Conservation (phyloP, 2,888 invertebrate genomes). For the Craniophora ligustri region DNA sequence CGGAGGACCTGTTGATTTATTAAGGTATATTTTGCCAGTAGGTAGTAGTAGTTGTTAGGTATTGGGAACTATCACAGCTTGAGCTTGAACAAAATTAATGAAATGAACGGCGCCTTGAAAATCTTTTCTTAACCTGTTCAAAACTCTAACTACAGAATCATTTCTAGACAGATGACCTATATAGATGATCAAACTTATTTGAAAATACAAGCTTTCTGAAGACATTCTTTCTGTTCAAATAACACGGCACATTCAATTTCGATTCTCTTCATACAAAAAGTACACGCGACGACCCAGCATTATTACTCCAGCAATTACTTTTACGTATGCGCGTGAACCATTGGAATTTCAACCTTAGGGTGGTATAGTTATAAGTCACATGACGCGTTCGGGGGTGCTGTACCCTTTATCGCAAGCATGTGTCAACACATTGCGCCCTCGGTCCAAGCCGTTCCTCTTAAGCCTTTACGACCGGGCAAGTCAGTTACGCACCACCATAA, state of each 20-base stretch:
- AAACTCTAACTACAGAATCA: too few relatives aligned
- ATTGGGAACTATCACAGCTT: too few relatives aligned
- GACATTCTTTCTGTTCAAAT: neutral
- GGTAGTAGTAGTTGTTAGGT: neutral
- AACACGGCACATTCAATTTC: slow-evolving; percentile 1
- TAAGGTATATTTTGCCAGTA: neutral
- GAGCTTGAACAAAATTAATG: too few relatives aligned
- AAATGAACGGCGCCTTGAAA: too few relatives aligned
- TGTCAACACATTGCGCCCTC: slow-evolving; percentile 46
- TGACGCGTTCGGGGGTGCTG: neutral
- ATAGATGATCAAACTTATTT: too few relatives aligned
- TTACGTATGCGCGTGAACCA: neutral
- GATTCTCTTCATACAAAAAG: slow-evolving; percentile 1
- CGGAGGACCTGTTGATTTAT: slow-evolving; percentile 25
- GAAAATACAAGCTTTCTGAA: neutral
- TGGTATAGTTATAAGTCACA: neutral
- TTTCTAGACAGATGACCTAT: too few relatives aligned
- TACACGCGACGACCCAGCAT: slow-evolving; percentile 1
- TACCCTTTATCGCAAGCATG: slow-evolving; percentile 36
- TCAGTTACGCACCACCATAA: slow-evolving; percentile 56
- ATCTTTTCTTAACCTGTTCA: too few relatives aligned
- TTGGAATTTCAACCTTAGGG: slow-evolving; percentile 11
- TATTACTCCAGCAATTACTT: slow-evolving; percentile 2
- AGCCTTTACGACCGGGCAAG: slow-evolving; percentile 58
- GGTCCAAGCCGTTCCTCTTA: slow-evolving; percentile 21